These are phyloP conservation scores for Atta texana DNA, from an alignment of 1,140 invertebrate species.

Conservation along the genomic window DNA sequence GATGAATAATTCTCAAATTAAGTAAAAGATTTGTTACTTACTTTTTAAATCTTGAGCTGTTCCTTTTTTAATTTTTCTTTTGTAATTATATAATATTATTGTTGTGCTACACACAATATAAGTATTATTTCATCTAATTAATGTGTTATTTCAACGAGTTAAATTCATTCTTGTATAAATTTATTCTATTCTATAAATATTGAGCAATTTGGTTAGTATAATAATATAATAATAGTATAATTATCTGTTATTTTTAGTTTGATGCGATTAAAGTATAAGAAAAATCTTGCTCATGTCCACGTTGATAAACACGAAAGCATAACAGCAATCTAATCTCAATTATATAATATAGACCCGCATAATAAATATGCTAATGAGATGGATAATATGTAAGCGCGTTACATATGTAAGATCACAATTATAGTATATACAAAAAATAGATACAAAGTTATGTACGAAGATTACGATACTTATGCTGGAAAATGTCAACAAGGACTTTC, in stretches of 20 bases:
- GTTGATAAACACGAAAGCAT: background rate
- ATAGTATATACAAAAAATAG: background rate
- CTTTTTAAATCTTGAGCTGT: background rate
- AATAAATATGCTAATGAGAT: background rate
- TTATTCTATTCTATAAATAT: background rate
- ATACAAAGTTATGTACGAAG: constrained; percentile 1
- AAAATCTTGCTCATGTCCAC: background rate
- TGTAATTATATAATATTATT: background rate
- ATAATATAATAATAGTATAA: background rate
- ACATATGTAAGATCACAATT: constrained; percentile 38
- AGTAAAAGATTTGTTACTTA: background rate
- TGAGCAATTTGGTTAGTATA: background rate
- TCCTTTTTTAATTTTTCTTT: background rate
- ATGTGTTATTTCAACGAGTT: background rate
- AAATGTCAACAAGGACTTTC: constrained; percentile 57
- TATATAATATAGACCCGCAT: background rate
- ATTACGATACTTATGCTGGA: constrained; percentile 24
- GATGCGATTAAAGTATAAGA: background rate
- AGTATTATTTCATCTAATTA: background rate
- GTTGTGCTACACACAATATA: background rate
- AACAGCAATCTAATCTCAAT: background rate
- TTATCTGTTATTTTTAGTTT: background rate
- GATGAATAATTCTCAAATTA: background rate
- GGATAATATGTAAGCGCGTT: constrained; percentile 34
- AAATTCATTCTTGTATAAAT: background rate